Evolutionary conservation across 2,113 vertebrate species (phyloP).

Genomic region (Oncorhynchus mykiss): DNA sequence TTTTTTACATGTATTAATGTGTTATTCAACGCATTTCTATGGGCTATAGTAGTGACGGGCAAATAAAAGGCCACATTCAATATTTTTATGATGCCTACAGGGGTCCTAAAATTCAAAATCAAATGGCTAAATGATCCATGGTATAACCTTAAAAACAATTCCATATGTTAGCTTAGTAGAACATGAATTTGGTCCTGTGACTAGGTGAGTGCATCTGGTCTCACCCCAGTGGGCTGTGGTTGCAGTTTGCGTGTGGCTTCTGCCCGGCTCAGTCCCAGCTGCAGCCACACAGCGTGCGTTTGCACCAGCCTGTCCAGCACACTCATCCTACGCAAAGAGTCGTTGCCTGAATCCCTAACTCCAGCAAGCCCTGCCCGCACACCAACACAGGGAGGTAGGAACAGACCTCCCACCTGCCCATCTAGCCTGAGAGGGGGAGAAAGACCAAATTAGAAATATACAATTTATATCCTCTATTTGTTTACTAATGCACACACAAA

Average conservation of each 20-base stretch:
- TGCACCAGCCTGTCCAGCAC: constrained; percentile 87
- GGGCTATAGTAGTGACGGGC: too few relatives aligned
- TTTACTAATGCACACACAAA: too few relatives aligned
- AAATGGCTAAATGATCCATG: too few relatives aligned
- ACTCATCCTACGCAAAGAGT: constrained; percentile 85
- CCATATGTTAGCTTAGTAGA: too few relatives aligned
- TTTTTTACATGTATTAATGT: too few relatives aligned
- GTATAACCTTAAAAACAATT: too few relatives aligned
- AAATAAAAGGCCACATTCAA: too few relatives aligned
- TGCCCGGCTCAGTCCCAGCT: constrained; percentile 81
- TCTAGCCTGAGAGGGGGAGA: constrained; percentile 69
- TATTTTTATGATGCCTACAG: too few relatives aligned
- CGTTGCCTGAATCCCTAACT: constrained; percentile 88
- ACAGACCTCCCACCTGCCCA: constrained; percentile 78
- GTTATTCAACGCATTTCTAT: too few relatives aligned
- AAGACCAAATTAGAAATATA: not conserved
- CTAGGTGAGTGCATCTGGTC: constrained; percentile 19
- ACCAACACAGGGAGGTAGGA: constrained; percentile 58
- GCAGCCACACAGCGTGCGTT: constrained; percentile 90
- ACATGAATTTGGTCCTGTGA: too few relatives aligned
- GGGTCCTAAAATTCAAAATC: too few relatives aligned
- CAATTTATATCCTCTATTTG: too few relatives aligned
- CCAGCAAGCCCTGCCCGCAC: constrained; percentile 65
- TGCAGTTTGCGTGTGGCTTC: constrained; percentile 78
- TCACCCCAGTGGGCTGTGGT: constrained; percentile 84